These are phyloP conservation scores for Drosophila melanosoma DNA, from an alignment of 2,888 invertebrate genomes.

Conservation along the genomic window DNA sequence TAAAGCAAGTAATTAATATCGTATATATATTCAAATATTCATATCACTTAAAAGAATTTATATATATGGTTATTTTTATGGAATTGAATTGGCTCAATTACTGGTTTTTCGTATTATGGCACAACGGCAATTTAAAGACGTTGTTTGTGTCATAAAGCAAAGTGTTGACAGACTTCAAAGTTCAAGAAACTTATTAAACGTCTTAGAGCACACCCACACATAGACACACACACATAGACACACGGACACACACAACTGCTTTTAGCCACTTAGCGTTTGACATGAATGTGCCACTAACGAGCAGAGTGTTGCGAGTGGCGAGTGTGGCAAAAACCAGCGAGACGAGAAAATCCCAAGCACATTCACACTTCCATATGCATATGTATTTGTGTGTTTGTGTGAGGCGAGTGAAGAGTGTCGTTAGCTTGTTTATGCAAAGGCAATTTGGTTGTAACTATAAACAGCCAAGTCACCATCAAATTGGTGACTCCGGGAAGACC, in stretches of 20 bases:
- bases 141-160: constrained; percentile 37
- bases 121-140: constrained; percentile 31
- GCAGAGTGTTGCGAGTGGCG: constrained; percentile 55
- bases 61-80: background rate
- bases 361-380: constrained; percentile 15
- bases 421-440: constrained; percentile 46
- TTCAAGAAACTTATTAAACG: constrained; percentile 70
- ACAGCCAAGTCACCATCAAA: background rate
- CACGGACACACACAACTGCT: background rate
- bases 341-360: constrained; percentile 14
- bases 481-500: background rate
- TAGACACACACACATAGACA: background rate
- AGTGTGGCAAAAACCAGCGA: constrained; percentile 38
- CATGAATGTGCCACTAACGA: constrained; percentile 70
- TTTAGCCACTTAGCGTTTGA: constrained; percentile 69
- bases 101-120: background rate
- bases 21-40: too few relatives aligned
- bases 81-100: background rate
- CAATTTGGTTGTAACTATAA: constrained; percentile 9
- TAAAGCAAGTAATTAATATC: background rate
- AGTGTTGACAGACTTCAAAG: constrained; percentile 54
- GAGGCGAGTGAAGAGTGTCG: constrained; percentile 19
- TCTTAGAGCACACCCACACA: constrained; percentile 20
- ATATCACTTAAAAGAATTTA: background rate
- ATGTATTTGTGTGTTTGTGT: background rate